Evolutionary conservation across 2,113 vertebrate species (phyloP), one percentile per base, ranked within the genome.

Genomic region (Megalops atlanticus): DNA sequence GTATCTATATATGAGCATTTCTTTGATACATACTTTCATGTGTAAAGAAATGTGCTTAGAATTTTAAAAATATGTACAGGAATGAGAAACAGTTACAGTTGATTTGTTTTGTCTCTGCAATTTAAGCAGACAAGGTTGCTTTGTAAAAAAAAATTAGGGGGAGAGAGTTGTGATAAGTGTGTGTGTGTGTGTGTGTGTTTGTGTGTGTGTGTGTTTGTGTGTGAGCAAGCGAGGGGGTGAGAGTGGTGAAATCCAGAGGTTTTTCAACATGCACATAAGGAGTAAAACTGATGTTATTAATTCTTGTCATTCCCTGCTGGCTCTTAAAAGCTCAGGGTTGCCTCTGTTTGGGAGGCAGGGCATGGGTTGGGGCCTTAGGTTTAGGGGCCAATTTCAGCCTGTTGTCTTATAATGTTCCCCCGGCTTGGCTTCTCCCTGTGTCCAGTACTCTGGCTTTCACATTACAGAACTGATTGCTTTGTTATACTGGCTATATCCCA

Each of bases 401-500:
- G 78, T 47, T 80, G 86, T 85, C 77, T 82, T 85, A 82, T 85
- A 86, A 87, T 89, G 80, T 81, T 80, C 75, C 79, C 83, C 85
- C 85, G 80, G 87, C 82, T 68, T n/a, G 72, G 83, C 85, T 78
- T 79, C 83, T 82, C 82, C 79, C 83, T 79, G 81, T 82, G 88
- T 81, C 21, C 84, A 68, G 85, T 83, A 77, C 77, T 84, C 81
- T 85, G 87, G 90, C 87, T 91, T 92, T 90, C 86, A 90, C 90
- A 88, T 89, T 87, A 76, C 88, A 87, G 84, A 85, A 81, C 83
- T 89, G 90, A 88, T 91, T 93, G 83, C 89, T 84, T 82, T 88
- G 89, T 89, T 89, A 90, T 85, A 76, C 88, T 85, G 88, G 89
- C 89, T 87, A 80, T 81, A 85, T 88, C 84, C 87, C 85, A 86